Conservation (phyloP, 2,113 vertebrate species). For the Leiothrix lutea region DNA sequence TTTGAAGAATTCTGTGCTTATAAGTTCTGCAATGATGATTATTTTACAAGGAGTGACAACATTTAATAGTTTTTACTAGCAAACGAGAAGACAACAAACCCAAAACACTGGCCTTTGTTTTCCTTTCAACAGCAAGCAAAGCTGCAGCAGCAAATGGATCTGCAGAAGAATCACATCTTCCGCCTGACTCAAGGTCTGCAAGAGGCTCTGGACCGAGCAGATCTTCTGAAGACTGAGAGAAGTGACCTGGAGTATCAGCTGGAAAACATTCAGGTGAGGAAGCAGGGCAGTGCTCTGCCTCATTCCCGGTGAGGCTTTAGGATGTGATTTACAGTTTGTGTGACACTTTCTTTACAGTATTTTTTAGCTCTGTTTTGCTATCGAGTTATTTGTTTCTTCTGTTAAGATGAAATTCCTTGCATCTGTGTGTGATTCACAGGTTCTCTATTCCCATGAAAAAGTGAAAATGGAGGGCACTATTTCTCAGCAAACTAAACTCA, state of each 20-base stretch:
- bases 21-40: neutral
- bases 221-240: conserved; percentile 95
- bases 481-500: conserved; percentile 98
- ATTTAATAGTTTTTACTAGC: neutral
- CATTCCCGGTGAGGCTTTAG: neutral
- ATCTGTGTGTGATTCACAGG: conserved; percentile 76
- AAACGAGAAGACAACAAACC: neutral
- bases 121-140: conserved; percentile 87
- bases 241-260: conserved; percentile 97
- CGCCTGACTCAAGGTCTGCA: conserved; percentile 97
- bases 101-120: neutral
- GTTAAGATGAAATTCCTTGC: neutral
- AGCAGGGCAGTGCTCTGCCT: neutral
- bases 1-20: neutral
- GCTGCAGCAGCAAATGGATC: conserved; percentile 97
- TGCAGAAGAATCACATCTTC: conserved; percentile 97
- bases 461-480: conserved; percentile 99
- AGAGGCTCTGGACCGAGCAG: conserved; percentile 93
- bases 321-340: neutral
- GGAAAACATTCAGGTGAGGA: conserved; percentile 94
- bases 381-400: neutral
- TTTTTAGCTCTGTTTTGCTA: neutral
- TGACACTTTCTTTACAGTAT: neutral
- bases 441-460: conserved; percentile 97
- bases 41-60: neutral